Conservation (phyloP, 2,797 vertebrate species). For the Atherinosoma microstoma region DNA sequence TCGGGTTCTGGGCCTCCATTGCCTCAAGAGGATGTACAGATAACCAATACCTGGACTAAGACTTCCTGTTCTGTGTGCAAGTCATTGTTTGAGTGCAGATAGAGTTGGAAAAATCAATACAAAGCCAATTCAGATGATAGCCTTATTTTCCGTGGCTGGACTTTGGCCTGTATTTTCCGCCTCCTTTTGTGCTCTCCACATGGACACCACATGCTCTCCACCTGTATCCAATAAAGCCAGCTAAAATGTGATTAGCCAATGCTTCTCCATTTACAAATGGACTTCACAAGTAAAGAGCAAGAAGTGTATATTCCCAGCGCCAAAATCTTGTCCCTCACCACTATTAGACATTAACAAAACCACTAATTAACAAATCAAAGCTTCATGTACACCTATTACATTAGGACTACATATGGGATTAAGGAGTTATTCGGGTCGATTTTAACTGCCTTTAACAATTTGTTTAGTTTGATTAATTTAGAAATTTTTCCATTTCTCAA, state of each 20-base stretch:
- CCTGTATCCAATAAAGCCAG: neutral
- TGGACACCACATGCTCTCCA: neutral
- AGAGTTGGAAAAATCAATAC: slow-evolving; percentile 1
- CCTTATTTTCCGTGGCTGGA: neutral
- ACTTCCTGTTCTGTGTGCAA: slow-evolving; percentile 13
- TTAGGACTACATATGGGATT: neutral
- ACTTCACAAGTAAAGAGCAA: neutral
- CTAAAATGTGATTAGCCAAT: neutral
- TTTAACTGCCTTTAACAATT: neutral
- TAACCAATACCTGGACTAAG: neutral
- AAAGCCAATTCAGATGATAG: slow-evolving; percentile 2
- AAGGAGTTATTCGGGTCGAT: neutral
- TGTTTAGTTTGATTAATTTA: neutral
- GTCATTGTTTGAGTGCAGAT: slow-evolving; percentile 3
- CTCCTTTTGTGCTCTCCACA: neutral
- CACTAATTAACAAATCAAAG: neutral
- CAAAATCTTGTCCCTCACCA: neutral
- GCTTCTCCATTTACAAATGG: neutral
- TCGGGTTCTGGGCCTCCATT: neutral
- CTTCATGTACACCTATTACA: slow-evolving; percentile 13
- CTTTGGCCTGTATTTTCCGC: neutral
- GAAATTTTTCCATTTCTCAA: neutral
- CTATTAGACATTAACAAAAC: neutral
- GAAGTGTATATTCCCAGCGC: neutral
- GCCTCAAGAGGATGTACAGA: neutral